These are phyloP conservation scores for Chloebia gouldiae DNA, from an alignment of 2,113 vertebrate species.

Conservation along the genomic window DNA sequence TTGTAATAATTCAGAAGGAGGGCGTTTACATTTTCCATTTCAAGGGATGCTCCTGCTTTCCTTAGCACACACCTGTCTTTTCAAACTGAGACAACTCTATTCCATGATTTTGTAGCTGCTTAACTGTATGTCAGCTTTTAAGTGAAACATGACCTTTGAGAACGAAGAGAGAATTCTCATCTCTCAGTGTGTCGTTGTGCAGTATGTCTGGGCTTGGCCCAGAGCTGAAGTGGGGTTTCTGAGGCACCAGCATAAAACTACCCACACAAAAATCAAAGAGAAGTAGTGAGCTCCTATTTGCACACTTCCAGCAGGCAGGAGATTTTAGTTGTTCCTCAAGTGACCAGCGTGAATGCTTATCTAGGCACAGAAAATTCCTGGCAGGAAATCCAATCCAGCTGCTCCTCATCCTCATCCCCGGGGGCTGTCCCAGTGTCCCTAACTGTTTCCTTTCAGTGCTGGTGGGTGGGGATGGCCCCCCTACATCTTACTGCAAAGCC, in stretches of 20 bases:
- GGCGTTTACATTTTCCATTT: background rate
- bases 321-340: background rate
- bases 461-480: background rate
- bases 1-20: background rate
- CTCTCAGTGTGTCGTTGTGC: fast-evolving
- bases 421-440: background rate
- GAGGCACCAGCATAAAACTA: background rate
- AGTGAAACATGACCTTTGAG: background rate
- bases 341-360: fast-evolving
- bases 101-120: background rate
- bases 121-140: background rate
- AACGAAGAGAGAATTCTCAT: background rate
- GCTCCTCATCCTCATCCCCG: background rate
- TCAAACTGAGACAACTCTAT: background rate
- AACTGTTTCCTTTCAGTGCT: background rate
- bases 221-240: background rate
- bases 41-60: background rate
- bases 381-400: fast-evolving
- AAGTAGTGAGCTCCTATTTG: background rate
- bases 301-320: too few relatives aligned
- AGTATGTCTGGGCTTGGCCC: background rate
- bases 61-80: background rate
- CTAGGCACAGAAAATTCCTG: background rate
- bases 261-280: background rate
- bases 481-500: background rate